A percentile compares a stretch with the other conserved stretches of the same genome.
phyloP scores from a whole-genome alignment of 2,113 vertebrate species.

The Lagopus muta region DNA sequence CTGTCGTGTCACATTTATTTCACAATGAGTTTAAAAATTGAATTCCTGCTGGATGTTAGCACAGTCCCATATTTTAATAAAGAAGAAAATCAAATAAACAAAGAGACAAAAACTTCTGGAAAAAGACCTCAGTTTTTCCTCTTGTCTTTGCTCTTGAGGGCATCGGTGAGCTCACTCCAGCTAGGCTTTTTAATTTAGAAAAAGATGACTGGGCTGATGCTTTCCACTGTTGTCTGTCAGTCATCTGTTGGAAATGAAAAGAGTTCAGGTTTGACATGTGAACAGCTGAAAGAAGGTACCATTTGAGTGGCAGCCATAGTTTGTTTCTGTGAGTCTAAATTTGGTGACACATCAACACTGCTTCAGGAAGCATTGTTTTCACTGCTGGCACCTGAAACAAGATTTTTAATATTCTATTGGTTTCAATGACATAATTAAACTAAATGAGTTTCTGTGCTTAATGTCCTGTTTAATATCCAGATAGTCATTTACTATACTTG shows the following conservation, averaged over 20 bases:
- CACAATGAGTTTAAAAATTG: neutral
- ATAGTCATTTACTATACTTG: neutral
- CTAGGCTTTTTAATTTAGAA: neutral
- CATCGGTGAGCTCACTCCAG: neutral
- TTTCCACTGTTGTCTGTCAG: neutral
- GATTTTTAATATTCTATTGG: neutral
- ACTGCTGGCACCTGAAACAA: neutral
- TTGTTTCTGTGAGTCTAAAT: neutral
- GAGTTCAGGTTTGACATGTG: neutral
- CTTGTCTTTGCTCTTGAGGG: neutral
- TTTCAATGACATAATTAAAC: neutral
- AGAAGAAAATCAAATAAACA: neutral
- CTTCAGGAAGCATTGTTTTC: neutral
- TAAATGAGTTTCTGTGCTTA: neutral
- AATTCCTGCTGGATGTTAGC: neutral
- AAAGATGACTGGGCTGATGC: neutral
- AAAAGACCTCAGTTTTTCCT: neutral
- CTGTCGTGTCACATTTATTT: neutral
- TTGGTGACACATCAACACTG: neutral
- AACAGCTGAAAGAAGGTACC: neutral
- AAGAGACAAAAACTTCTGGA: neutral
- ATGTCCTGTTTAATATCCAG: neutral
- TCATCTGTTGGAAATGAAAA: neutral
- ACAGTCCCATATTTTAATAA: neutral
- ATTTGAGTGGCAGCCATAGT: neutral